Percentiles rank a stretch among this genome's conserved stretches.
Conservation (phyloP, 37 sponge, comb jelly and placozoan species). For the Halisarca cf. caerulea region DNA sequence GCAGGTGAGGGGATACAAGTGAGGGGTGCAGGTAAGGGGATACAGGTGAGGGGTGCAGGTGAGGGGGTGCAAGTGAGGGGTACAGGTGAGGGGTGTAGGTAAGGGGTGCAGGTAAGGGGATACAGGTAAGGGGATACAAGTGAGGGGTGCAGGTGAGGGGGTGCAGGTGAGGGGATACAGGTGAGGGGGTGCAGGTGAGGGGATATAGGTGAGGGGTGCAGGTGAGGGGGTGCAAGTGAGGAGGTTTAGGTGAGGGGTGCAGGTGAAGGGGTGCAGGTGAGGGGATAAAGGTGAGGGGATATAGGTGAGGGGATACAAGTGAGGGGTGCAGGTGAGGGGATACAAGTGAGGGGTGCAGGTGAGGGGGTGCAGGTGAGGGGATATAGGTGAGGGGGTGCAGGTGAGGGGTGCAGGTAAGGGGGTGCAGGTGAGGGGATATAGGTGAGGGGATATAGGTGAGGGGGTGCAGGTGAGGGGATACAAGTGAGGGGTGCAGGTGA, state of each 20-base stretch:
- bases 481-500: not conserved
- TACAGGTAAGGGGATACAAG: not conserved
- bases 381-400: not conserved
- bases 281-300: not conserved
- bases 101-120: not conserved
- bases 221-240: not conserved
- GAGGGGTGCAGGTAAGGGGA: not conserved
- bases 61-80: not conserved
- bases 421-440: not conserved
- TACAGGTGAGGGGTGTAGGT: not conserved
- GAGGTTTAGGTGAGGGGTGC: not conserved
- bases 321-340: not conserved
- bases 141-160: not conserved
- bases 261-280: not conserved
- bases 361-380: not conserved
- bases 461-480: not conserved
- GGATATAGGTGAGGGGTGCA: too few relatives aligned
- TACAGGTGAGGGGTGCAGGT: not conserved
- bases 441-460: not conserved
- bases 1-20: not conserved
- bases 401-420: not conserved
- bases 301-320: too few relatives aligned
- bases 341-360: not conserved
- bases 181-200: not conserved
- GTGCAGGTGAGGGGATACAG: not conserved